Conservation (phyloP, 2,797 vertebrate species). For the Alectoris magna region DNA sequence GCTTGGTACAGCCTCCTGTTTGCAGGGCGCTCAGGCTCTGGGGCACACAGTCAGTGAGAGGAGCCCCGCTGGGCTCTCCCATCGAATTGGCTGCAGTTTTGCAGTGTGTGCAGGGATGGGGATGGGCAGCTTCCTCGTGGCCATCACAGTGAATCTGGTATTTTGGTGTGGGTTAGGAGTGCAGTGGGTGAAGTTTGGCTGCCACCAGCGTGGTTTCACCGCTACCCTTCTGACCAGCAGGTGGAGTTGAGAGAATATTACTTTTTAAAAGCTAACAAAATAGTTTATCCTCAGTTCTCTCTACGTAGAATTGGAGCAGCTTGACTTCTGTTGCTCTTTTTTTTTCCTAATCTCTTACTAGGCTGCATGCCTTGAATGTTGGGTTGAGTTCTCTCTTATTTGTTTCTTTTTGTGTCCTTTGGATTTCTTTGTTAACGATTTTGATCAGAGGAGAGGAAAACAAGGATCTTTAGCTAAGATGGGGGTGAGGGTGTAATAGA, state of each 20-base stretch:
- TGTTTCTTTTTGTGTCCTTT: neutral
- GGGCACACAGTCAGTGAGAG: neutral
- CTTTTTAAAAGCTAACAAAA: neutral
- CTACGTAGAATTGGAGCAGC: neutral
- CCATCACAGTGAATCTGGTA: neutral
- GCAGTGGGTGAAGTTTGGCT: neutral
- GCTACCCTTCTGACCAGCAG: conserved; percentile 62
- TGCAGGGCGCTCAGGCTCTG: accelerated
- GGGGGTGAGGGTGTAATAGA: neutral
- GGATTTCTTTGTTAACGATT: neutral
- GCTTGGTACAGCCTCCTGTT: neutral
- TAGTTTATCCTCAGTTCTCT: neutral
- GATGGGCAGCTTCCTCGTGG: neutral
- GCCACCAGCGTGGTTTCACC: conserved; percentile 3
- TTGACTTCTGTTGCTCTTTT: neutral
- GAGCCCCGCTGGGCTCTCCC: neutral
- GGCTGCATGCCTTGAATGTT: neutral
- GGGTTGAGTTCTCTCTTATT: neutral
- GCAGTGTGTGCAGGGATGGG: neutral
- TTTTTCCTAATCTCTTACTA: accelerated
- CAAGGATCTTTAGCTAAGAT: neutral
- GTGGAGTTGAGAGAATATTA: conserved; percentile 68
- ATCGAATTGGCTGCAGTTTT: neutral
- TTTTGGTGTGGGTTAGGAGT: neutral
- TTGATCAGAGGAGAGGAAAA: neutral